Conservation (phyloP, 2,888 invertebrate genomes). For the Drymonia ruficornis region DNA sequence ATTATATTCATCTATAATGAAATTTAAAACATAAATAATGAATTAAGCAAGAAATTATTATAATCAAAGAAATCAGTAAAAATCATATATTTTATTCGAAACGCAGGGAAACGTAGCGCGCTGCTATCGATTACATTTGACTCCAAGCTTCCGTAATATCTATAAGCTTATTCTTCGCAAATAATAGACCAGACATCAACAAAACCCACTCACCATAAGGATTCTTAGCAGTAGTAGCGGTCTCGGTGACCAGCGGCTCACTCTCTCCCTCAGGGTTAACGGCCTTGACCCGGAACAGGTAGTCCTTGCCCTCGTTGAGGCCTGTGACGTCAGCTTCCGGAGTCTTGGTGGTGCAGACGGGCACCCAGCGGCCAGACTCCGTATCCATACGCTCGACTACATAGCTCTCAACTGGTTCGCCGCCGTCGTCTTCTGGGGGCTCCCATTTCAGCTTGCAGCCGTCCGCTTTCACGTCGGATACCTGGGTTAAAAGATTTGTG, state of each 20-base stretch:
- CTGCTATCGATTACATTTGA: too few relatives aligned
- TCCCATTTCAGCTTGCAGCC: slow-evolving; percentile 98
- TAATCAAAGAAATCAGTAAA: too few relatives aligned
- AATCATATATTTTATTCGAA: too few relatives aligned
- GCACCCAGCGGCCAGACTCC: slow-evolving; percentile 96
- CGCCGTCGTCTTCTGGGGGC: slow-evolving; percentile 98
- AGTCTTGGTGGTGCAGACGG: slow-evolving; percentile 89
- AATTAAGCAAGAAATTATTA: too few relatives aligned
- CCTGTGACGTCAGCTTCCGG: slow-evolving; percentile 95
- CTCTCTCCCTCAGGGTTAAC: slow-evolving; percentile 98
- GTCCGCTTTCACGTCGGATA: slow-evolving; percentile 94
- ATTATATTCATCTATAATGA: too few relatives aligned
- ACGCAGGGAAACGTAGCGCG: too few relatives aligned
- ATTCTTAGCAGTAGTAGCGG: slow-evolving; percentile 97
- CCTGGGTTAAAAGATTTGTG: too few relatives aligned
- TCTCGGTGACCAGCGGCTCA: slow-evolving; percentile 96
- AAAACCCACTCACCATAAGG: slow-evolving; percentile 94
- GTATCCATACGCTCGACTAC: slow-evolving; percentile 98
- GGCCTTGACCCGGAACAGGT: slow-evolving; percentile 98
- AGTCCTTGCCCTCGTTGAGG: slow-evolving; percentile 98
- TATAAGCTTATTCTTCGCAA: too few relatives aligned
- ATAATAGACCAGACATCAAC: too few relatives aligned
- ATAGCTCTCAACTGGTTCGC: slow-evolving; percentile 96
- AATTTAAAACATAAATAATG: too few relatives aligned
- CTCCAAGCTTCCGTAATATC: too few relatives aligned